phyloP scores from a whole-genome alignment of 2,113 vertebrate species.

The Phoxinus phoxinus region DNA sequence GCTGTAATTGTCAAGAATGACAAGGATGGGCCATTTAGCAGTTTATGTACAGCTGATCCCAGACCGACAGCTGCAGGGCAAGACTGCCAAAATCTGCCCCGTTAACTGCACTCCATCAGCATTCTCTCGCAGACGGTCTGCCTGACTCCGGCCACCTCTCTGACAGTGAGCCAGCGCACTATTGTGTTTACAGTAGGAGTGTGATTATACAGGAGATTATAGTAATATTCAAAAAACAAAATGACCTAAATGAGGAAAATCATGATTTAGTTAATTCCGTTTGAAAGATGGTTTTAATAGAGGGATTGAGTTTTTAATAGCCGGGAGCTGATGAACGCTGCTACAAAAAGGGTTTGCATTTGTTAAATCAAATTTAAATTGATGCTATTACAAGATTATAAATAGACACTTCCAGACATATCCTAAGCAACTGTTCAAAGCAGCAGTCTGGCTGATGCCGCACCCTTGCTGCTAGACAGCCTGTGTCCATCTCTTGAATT shows the following conservation, averaged over 20 bases:
- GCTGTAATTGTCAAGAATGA: constrained; percentile 19
- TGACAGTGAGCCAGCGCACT: neutral
- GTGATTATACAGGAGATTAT: neutral
- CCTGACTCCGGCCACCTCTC: neutral
- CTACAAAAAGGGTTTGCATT: constrained; percentile 37
- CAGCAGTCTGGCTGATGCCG: constrained; percentile 49
- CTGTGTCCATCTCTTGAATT: constrained; percentile 50
- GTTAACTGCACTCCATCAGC: constrained; percentile 55
- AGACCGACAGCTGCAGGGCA: constrained; percentile 65
- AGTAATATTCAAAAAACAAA: neutral
- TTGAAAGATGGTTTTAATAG: neutral
- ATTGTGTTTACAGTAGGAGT: neutral
- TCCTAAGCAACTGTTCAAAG: constrained; percentile 65
- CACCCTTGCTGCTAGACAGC: constrained; percentile 63
- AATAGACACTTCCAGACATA: constrained; percentile 57
- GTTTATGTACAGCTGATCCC: constrained; percentile 64
- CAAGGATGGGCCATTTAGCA: constrained; percentile 43
- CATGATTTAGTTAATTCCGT: neutral
- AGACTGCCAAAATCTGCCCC: constrained; percentile 56
- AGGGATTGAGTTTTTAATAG: neutral
- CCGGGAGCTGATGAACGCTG: neutral
- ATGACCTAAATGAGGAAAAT: neutral
- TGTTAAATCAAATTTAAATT: constrained; percentile 50
- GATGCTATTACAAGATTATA: constrained; percentile 51
- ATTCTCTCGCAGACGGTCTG: constrained; percentile 19